Percentiles rank a stretch among this genome's conserved stretches.
These are phyloP conservation scores for Staurois parvus DNA, from an alignment of 2,797 vertebrate genomes.

Conservation along the genomic window DNA sequence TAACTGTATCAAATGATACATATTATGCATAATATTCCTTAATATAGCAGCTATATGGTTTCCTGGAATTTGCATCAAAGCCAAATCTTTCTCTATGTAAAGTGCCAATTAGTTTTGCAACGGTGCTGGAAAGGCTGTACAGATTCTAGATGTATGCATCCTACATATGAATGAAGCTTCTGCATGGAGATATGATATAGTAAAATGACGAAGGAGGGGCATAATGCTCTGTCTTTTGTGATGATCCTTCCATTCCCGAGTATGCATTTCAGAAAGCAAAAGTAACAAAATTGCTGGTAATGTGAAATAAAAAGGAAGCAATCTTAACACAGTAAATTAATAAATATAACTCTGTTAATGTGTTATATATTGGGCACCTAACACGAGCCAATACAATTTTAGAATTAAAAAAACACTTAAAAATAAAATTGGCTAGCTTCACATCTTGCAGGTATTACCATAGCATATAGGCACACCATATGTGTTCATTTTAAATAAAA, in stretches of 20 bases:
- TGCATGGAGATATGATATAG: conserved; percentile 41
- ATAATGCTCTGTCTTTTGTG: conserved; percentile 26
- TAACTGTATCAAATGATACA: neutral
- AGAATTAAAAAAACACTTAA: too few relatives aligned
- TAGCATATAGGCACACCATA: too few relatives aligned
- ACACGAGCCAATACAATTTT: too few relatives aligned
- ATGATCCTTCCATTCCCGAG: neutral
- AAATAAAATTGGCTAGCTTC: too few relatives aligned
- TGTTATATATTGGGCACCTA: too few relatives aligned
- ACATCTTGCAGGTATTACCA: too few relatives aligned
- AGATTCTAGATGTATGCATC: conserved; percentile 16
- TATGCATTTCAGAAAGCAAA: conserved; percentile 35
- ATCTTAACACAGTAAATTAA: neutral
- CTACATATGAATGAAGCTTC: conserved; percentile 50
- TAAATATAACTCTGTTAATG: neutral
- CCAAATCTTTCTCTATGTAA: conserved; percentile 64
- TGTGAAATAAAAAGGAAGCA: neutral
- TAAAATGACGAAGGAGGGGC: conserved; percentile 26
- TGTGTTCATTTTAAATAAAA: too few relatives aligned
- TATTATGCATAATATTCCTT: neutral
- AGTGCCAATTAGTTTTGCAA: conserved; percentile 59
- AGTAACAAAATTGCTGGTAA: conserved; percentile 11
- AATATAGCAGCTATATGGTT: conserved; percentile 1
- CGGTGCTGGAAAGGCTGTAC: conserved; percentile 39
- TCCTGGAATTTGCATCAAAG: conserved; percentile 53